Percentiles rank a stretch among this genome's conserved stretches.
These are phyloP conservation scores for Tricholaema leucomelas DNA, from an alignment of 2,113 vertebrate species.

Conservation along the genomic window DNA sequence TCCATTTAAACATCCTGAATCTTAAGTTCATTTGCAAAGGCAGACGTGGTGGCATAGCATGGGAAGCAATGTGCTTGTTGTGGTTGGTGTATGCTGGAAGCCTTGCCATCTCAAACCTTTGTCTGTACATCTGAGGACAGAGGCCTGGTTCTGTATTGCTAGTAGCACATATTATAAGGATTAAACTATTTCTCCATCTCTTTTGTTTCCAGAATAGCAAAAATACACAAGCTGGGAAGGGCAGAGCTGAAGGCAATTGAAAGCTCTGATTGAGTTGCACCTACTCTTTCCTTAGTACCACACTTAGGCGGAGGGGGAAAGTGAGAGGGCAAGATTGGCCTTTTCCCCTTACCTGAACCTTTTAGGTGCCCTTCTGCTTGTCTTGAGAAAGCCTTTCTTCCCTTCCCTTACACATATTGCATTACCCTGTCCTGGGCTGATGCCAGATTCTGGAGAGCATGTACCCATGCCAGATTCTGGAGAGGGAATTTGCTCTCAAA, in stretches of 20 bases:
- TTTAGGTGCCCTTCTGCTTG: neutral
- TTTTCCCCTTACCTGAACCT: neutral
- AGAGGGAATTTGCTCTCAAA: constrained; percentile 6
- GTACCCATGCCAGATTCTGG: neutral
- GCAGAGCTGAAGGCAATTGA: neutral
- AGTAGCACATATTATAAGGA: neutral
- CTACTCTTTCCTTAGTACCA: neutral
- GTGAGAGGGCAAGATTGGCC: neutral
- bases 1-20: constrained; percentile 37
- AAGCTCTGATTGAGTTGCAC: neutral
- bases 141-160: neutral
- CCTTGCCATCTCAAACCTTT: neutral
- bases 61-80: neutral
- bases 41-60: neutral
- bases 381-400: constrained; percentile 5
- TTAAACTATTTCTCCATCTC: neutral
- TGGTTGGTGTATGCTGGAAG: neutral
- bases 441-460: neutral
- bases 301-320: neutral
- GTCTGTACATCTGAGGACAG: neutral
- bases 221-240: neutral
- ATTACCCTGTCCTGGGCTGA: neutral
- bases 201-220: neutral
- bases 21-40: constrained; percentile 25
- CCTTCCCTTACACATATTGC: neutral